A percentile compares a stretch with the other conserved stretches of the same genome.
Conservation (phyloP, 2,888 invertebrate species). For the Slavum lentiscoides region DNA sequence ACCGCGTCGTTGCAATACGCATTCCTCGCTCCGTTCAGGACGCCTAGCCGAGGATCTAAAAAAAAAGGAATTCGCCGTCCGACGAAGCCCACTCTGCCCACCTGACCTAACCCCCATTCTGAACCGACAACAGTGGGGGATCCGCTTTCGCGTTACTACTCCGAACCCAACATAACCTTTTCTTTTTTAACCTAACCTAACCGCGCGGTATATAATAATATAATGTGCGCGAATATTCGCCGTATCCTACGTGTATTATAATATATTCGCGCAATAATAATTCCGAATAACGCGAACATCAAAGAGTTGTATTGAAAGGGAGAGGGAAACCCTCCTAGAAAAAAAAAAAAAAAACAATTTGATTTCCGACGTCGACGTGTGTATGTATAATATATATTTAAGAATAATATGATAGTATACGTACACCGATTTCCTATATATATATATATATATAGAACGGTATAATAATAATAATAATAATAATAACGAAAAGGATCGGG, state of each 20-base stretch:
- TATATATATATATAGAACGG: constrained; percentile 14
- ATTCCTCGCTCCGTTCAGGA: too few relatives aligned
- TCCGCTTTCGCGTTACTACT: too few relatives aligned
- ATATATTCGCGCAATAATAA: too few relatives aligned
- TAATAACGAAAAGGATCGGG: constrained; percentile 32
- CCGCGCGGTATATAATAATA: too few relatives aligned
- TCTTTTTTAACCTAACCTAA: too few relatives aligned
- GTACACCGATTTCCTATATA: constrained; percentile 21
- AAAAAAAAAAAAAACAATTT: constrained; percentile 10
- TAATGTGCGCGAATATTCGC: too few relatives aligned
- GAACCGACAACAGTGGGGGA: too few relatives aligned
- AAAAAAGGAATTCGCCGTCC: background rate
- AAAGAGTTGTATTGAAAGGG: constrained; percentile 23
- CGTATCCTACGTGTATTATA: too few relatives aligned
- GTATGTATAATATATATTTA: background rate
- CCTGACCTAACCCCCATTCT: too few relatives aligned
- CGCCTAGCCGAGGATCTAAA: background rate
- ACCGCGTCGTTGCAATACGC: too few relatives aligned
- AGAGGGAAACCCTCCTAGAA: background rate
- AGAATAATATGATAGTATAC: background rate
- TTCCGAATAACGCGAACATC: constrained; percentile 15
- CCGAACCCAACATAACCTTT: too few relatives aligned
- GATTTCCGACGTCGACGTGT: constrained; percentile 21
- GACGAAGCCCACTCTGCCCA: background rate
- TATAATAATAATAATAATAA: constrained; percentile 24